Conservation (phyloP, 2,888 invertebrate genomes). For the Crioceris asparagi region DNA sequence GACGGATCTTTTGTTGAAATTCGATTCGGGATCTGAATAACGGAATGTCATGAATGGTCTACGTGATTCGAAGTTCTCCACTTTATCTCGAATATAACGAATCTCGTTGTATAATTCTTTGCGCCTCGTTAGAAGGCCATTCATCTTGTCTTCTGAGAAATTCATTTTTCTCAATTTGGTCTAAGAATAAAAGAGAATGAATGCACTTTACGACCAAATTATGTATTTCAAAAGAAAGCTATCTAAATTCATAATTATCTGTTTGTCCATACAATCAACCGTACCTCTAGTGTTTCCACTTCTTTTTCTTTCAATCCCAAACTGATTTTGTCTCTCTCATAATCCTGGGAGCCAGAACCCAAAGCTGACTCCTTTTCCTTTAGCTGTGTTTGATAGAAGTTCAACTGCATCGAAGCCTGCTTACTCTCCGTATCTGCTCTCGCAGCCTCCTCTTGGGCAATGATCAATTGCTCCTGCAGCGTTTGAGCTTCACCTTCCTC, state of each 20-base stretch:
- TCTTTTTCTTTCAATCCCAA: constrained; percentile 48
- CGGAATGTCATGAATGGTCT: constrained; percentile 53
- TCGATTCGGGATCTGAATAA: constrained; percentile 66
- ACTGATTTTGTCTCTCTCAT: constrained; percentile 50
- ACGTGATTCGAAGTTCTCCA: constrained; percentile 48
- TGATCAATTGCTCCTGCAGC: constrained; percentile 80
- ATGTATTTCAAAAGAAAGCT: constrained; percentile 1
- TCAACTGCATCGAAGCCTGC: constrained; percentile 64
- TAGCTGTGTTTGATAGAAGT: constrained; percentile 52
- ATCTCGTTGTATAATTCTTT: constrained; percentile 45
- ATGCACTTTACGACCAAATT: neutral
- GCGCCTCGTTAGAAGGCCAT: constrained; percentile 42
- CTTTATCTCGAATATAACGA: constrained; percentile 42
- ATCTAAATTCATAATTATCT: constrained; percentile 1
- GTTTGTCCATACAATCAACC: no score
- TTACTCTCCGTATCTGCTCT: constrained; percentile 70
- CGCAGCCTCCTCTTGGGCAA: constrained; percentile 62
- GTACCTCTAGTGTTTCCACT: constrained; percentile 45
- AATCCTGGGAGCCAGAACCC: constrained; percentile 54
- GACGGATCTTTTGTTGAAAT: constrained; percentile 57
- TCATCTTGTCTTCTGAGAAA: constrained; percentile 52
- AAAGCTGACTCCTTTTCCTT: constrained; percentile 55
- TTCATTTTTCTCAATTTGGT: constrained; percentile 38
- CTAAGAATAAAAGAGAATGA: constrained; percentile 24
- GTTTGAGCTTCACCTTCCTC: constrained; percentile 72